Percentiles rank a stretch among this genome's conserved stretches.
phyloP scores from a whole-genome alignment of 1,140 invertebrate genomes.

The Dryas iulia region DNA sequence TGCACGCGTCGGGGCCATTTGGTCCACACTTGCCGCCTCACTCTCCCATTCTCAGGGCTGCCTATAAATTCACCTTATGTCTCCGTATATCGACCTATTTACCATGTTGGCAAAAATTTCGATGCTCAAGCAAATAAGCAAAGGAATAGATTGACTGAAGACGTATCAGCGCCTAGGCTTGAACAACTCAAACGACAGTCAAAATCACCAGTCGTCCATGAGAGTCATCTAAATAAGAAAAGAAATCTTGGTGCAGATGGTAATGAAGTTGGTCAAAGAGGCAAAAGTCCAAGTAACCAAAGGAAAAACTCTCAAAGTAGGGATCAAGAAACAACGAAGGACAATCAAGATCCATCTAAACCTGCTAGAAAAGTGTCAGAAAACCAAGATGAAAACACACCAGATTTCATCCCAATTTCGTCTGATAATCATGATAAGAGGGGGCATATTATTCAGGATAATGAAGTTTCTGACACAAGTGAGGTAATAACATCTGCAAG shows the following conservation, averaged over 20 bases:
- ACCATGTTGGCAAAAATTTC: constrained; percentile 17
- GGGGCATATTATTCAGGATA: constrained; percentile 70
- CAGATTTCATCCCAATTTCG: constrained; percentile 48
- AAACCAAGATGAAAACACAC: constrained; percentile 37
- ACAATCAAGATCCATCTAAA: constrained; percentile 36
- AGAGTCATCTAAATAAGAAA: constrained; percentile 57
- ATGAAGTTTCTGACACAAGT: constrained; percentile 69
- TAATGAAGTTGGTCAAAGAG: constrained; percentile 29
- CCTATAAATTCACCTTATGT: constrained; percentile 67
- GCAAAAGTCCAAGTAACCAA: constrained; percentile 36
- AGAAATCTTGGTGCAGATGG: constrained; percentile 44
- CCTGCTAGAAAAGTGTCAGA: constrained; percentile 19
- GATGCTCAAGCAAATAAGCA: constrained; percentile 32
- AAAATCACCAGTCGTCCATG: constrained; percentile 57
- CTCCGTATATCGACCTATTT: constrained; percentile 51
- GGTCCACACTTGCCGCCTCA: constrained; percentile 78
- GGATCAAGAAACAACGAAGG: constrained; percentile 29
- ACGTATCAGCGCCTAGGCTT: constrained; percentile 21
- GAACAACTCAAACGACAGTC: constrained; percentile 57
- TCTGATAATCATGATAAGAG: constrained; percentile 58
- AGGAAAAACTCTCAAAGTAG: constrained; percentile 43
- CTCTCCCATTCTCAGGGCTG: constrained; percentile 58
- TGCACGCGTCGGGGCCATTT: constrained; percentile 83
- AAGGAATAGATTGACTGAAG: not conserved
- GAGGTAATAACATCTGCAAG: constrained; percentile 65